Evolutionary conservation across 1,140 invertebrate species (phyloP), one percentile per base, ranked within the genome.

Genomic region (Zaprionus davidi): DNA sequence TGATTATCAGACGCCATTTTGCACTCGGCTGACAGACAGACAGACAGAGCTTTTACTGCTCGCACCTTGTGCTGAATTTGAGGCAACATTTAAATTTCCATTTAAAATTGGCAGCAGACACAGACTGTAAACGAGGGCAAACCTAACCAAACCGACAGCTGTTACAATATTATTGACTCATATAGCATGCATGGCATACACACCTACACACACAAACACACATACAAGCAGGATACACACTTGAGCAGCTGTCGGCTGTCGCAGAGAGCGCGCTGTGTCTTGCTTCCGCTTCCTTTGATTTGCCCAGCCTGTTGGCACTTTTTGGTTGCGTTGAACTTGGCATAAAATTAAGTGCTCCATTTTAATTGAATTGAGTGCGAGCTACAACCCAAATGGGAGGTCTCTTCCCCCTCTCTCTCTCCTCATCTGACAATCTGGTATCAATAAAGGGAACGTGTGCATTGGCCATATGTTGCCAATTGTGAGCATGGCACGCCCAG

Each of bases 121-220:
- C 20, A 31, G 22, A 62, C 44, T 65, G 41, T 49, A 15, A 57
- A 41, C 28, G 64, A 66, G 46, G 22, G 31, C 20, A 38, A 64
- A 68, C 70, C 49, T 64, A 65, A 38, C 66, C 58, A 71, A 84
- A 88, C 68, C 81, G 81, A 90, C 84, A 88, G 84, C 84, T 88
- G 84, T 84, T 88, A 90, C 81, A 88, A 84, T 88, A 88, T 88
- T 90, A 88, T 88, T 88, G 85, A 88, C 84, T 88, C 84, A 90
- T 88, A 88, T 90, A 71, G 84, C 75, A 90, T 84, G 85, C 78
- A 80, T 71, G 65, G 71, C 78, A 84, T 59, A 80, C 60, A 75
- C 81, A 77, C 72, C 71, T 58, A 62, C 65, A 63, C 53, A 59
- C 26, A 63, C 67, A 65, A 12, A 67, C 34, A 51, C 72, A 1